A percentile compares a stretch with the other conserved stretches of the same genome.
Evolutionary conservation across 2,888 invertebrate genomes (phyloP).

Genomic region (Belgica antarctica): DNA sequence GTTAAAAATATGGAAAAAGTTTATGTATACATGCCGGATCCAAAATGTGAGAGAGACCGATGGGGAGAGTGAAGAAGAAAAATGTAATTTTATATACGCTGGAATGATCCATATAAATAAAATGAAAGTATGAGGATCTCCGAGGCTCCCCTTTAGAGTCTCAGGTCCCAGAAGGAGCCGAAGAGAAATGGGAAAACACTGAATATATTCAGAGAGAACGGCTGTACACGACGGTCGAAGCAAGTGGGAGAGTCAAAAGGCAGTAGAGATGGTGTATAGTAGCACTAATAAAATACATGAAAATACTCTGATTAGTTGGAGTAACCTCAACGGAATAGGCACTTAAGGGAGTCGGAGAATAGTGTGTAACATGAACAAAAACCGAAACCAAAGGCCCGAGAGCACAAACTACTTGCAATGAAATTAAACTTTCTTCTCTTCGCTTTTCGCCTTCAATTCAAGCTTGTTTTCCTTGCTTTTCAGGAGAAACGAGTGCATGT

Average conservation of each 20-base stretch:
- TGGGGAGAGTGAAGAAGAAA: background rate
- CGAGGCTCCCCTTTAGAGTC: constrained; percentile 23
- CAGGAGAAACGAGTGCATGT: too few species aligned
- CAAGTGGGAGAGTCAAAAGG: constrained; percentile 37
- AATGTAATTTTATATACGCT: constrained; percentile 43
- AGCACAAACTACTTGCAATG: constrained; percentile 29
- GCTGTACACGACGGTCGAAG: background rate
- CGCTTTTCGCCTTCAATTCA: too few species aligned
- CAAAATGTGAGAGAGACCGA: constrained; percentile 7
- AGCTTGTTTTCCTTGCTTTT: too few species aligned
- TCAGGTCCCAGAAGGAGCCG: constrained; percentile 32
- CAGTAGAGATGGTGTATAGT: constrained; percentile 14
- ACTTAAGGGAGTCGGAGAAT: constrained; percentile 40
- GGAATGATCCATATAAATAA: constrained; percentile 43
- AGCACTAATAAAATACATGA: constrained; percentile 44
- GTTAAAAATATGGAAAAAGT: constrained; percentile 43
- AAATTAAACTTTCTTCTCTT: constrained; percentile 7
- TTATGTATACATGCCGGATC: constrained; percentile 39
- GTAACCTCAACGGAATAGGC: constrained; percentile 35
- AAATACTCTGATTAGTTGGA: constrained; percentile 44
- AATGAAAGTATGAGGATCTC: constrained; percentile 37
- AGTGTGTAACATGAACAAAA: constrained; percentile 38
- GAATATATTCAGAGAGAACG: constrained; percentile 2
- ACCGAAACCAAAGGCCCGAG: constrained; percentile 32
- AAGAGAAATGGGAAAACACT: constrained; percentile 40